Base-by-base conservation (phyloP, 2,113 vertebrate genomes). In the Empidonax traillii region DNA sequence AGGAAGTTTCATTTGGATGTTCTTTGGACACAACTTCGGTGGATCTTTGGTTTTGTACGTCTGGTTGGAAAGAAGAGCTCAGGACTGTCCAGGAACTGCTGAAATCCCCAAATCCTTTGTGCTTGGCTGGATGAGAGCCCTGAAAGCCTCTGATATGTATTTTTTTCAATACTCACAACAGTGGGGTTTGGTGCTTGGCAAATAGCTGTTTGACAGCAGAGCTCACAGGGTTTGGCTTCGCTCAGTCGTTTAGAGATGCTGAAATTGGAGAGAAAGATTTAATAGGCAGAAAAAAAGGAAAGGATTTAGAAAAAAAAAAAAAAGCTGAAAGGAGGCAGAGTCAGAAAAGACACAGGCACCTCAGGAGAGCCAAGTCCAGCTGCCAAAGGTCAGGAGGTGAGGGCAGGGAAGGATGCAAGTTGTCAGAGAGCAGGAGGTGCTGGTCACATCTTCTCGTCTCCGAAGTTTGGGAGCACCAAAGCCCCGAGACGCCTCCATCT, bases 81-180 rank as follows among this genome's bases (percentile, higher is more conserved):
- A 43, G 47, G 59, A 43, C 10, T 62, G 37, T 41, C 41, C 56
- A 65, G 62, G 62, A 76, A 10, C 62, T 79, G 58, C 61, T 7
- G 13, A 89, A 96, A 83, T 84, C 28, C 25, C 68, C 73, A 44
- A 16, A 56, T 67, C 49, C 75, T 88, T 81, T 59, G n/a, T 74
- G 43, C 46, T 83, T 88, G 5, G 14, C 28, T 87, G 51, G 39
- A 51, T 84, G 66, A 78, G 80, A 78, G 56, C 39, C 61, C 61
- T 89, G 61, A 55, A 91, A 85, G 89, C 13, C 52, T 91, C 41
- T 49, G n/a, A 30, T 49, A 27, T 12, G 13, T 85, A 12, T 27
- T 89, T 94, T 94, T 94, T 93, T 87, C 77, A 69, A 67, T 85
- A 77, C 71, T 91, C 61, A 74, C 67, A 94, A 62, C 20, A 25